Conservation (phyloP, 2,113 vertebrate genomes). For the crab-eating macaque (Macaca fascicularis) region T2T-MFA8v1.1 NC_088391.1:13600001-13600500, state of each 20-base stretch:
- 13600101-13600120: constrained; percentile 75
- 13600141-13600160: constrained; percentile 81
- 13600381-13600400: constrained; percentile 67
- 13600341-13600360: constrained; percentile 71
- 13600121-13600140: constrained; percentile 79
- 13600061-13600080: constrained; percentile 58
- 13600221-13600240: constrained; percentile 78
- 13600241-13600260: constrained; percentile 73
- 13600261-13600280: constrained; percentile 67
- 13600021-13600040: constrained; percentile 68
- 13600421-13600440: constrained; percentile 75
- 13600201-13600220: constrained; percentile 66
- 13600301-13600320: constrained; percentile 78
- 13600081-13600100: constrained; percentile 71
- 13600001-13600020: constrained; percentile 61
- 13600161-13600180: constrained; percentile 82
- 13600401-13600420: constrained; percentile 68
- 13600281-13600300: constrained; percentile 78
- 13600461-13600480: background rate
- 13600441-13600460: constrained; percentile 55
- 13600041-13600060: constrained; percentile 65
- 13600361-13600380: constrained; percentile 69
- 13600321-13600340: constrained; percentile 73
- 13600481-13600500: constrained; percentile 64
- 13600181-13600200: constrained; percentile 78